Conservation (phyloP, 2,888 invertebrate species). For the Sphaerolaimus hirsutus region DNA sequence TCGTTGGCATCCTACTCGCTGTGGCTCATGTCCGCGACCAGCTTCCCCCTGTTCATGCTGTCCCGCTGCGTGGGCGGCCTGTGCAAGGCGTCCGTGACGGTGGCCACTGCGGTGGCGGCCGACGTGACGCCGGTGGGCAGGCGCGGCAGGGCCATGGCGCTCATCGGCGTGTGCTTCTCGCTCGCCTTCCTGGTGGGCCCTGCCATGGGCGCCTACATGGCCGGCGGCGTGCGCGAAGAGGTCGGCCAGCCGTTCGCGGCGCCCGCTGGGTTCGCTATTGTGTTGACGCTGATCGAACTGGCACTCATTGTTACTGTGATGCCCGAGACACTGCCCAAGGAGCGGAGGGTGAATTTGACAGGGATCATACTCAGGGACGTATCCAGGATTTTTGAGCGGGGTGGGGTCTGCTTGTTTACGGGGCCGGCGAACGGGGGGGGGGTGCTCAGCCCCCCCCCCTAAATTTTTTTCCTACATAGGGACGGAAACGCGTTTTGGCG, state of each 20-base stretch:
- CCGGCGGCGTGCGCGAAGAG: constrained; percentile 33
- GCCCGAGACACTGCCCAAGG: constrained; percentile 56
- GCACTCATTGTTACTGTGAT: constrained; percentile 46
- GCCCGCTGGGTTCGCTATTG: constrained; percentile 45
- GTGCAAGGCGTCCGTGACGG: constrained; percentile 81
- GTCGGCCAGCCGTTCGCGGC: constrained; percentile 45
- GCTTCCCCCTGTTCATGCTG: constrained; percentile 66
- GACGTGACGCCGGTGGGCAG: constrained; percentile 60
- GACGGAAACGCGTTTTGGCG: too few relatives aligned
- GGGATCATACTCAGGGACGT: too few relatives aligned
- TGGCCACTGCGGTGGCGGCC: constrained; percentile 77
- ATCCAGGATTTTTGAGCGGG: too few relatives aligned
- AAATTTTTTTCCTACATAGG: too few relatives aligned
- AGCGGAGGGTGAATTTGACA: constrained; percentile 30
- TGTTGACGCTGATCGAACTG: constrained; percentile 50
- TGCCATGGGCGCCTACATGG: constrained; percentile 68
- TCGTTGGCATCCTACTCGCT: constrained; percentile 58
- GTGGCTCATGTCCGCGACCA: constrained; percentile 65
- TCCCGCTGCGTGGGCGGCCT: constrained; percentile 77
- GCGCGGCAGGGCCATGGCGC: constrained; percentile 85
- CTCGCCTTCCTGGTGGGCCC: constrained; percentile 90
- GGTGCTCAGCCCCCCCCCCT: too few relatives aligned
- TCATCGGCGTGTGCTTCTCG: constrained; percentile 86
- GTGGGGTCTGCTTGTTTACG: too few relatives aligned
- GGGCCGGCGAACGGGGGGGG: too few relatives aligned